Conservation (phyloP, 2,113 vertebrate genomes). For the Meriones unguiculatus region DNA sequence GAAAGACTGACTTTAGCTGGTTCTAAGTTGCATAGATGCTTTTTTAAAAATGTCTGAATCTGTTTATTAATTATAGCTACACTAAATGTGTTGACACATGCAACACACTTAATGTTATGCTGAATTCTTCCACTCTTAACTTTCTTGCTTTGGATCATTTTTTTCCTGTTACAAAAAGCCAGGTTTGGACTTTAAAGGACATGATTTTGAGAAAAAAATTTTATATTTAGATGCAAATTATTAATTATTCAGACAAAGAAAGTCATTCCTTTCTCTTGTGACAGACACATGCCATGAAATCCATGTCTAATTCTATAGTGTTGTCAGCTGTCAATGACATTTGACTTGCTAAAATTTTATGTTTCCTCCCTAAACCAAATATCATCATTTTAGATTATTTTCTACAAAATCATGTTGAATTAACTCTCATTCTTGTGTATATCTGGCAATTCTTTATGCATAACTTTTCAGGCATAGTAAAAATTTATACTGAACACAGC, state of each 20-base stretch:
- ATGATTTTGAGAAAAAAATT: not conserved
- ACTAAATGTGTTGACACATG: not conserved
- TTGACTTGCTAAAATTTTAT: constrained; percentile 47
- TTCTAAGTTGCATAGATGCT: not conserved
- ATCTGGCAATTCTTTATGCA: not conserved
- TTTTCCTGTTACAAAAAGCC: accelerated
- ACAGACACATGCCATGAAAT: not conserved
- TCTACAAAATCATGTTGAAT: not conserved
- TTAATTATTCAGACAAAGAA: constrained; percentile 26
- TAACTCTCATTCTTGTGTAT: not conserved
- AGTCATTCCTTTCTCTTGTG: not conserved
- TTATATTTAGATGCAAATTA: constrained; percentile 48
- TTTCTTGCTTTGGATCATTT: not conserved
- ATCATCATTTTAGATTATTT: constrained; percentile 1
- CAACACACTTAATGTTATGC: not conserved
- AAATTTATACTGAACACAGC: not conserved
- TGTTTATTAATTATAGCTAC: not conserved
- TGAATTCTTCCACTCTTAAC: not conserved
- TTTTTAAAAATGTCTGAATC: not conserved
- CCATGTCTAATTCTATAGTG: constrained; percentile 31
- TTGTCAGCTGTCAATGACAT: not conserved
- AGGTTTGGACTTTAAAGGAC: constrained; percentile 10
- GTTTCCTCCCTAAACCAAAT: constrained; percentile 14
- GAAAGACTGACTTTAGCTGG: not conserved
- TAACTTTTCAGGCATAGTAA: constrained; percentile 2